These are phyloP conservation scores for Dysdera silvatica DNA, from an alignment of 1,140 invertebrate species.

Conservation along the genomic window DNA sequence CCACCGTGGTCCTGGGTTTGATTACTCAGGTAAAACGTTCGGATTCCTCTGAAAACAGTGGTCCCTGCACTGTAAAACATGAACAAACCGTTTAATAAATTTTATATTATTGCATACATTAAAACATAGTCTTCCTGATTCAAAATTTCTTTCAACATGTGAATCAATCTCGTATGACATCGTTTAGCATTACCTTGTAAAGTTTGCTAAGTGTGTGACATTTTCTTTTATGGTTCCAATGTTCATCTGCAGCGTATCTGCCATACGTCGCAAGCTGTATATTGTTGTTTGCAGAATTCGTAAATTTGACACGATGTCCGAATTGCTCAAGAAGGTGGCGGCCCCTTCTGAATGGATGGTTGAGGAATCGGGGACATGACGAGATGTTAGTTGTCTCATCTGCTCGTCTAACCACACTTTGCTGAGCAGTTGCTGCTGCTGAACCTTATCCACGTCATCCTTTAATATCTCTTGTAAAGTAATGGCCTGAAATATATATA, in stretches of 20 bases:
- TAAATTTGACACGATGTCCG: constrained; percentile 28
- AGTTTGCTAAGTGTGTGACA: constrained; percentile 32
- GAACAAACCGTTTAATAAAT: too few relatives aligned
- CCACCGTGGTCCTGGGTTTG: too few relatives aligned
- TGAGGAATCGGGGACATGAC: background rate
- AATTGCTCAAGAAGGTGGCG: background rate
- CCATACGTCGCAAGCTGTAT: constrained; percentile 28
- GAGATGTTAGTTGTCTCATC: background rate
- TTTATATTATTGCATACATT: too few relatives aligned
- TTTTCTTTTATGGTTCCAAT: constrained; percentile 24
- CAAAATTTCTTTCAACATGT: too few relatives aligned
- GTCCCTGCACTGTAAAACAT: too few relatives aligned
- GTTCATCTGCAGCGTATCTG: constrained; percentile 23
- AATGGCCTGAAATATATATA: constrained; percentile 10
- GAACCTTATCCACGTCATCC: constrained; percentile 34
- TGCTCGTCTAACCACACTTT: constrained; percentile 30
- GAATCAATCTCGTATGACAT: too few relatives aligned
- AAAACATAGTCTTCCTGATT: too few relatives aligned
- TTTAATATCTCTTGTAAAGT: constrained; percentile 35
- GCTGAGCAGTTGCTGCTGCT: constrained; percentile 30
- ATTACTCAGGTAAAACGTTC: too few relatives aligned
- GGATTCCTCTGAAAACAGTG: too few relatives aligned
- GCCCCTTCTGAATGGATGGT: background rate
- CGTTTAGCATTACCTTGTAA: constrained; percentile 36
- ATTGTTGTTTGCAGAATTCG: constrained; percentile 33